phyloP scores from a whole-genome alignment of 2,113 vertebrate species.

The Corydoras maculifer region DNA sequence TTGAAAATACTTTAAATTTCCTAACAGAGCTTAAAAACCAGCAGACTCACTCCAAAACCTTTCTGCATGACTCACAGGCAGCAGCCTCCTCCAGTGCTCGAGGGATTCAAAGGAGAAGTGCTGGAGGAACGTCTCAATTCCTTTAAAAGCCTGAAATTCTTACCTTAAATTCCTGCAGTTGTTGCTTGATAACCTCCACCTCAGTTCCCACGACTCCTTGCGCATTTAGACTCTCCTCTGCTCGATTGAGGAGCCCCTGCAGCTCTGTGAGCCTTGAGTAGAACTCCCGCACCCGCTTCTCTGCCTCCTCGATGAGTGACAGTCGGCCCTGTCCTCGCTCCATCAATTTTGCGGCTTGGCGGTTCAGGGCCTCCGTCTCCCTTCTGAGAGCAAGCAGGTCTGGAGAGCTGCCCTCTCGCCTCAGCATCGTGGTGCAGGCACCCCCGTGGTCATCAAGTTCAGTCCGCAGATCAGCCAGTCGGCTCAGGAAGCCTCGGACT shows the following conservation, averaged over 20 bases:
- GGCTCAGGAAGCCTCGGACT: conserved; percentile 72
- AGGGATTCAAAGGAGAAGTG: not conserved
- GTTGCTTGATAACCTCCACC: conserved; percentile 90
- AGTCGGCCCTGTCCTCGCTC: conserved; percentile 79
- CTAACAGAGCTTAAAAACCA: too few relatives aligned
- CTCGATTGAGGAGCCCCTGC: conserved; percentile 70
- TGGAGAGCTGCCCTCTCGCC: conserved; percentile 82
- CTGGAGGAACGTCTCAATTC: too few relatives aligned
- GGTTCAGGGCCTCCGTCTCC: conserved; percentile 84
- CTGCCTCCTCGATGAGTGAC: conserved; percentile 76
- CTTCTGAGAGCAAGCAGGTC: conserved; percentile 84
- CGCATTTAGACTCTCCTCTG: conserved; percentile 75
- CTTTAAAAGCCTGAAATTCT: conserved; percentile 33
- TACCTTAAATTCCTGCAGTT: conserved; percentile 93
- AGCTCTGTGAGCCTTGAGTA: conserved; percentile 75
- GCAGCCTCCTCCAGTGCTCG: not conserved
- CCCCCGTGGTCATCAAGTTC: conserved; percentile 77
- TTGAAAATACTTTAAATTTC: too few relatives aligned
- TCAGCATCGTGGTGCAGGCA: conserved; percentile 81
- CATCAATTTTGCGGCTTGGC: conserved; percentile 84
- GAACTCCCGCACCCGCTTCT: conserved; percentile 78
- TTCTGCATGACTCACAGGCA: conserved; percentile 13
- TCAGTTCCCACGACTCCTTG: conserved; percentile 86
- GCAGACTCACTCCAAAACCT: not conserved
- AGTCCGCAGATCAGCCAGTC: conserved; percentile 66